Evolutionary conservation across 2,797 vertebrate species (phyloP), one percentile per base, ranked within the genome.

Genomic region (Oryzias dopingdopingensis): DNA sequence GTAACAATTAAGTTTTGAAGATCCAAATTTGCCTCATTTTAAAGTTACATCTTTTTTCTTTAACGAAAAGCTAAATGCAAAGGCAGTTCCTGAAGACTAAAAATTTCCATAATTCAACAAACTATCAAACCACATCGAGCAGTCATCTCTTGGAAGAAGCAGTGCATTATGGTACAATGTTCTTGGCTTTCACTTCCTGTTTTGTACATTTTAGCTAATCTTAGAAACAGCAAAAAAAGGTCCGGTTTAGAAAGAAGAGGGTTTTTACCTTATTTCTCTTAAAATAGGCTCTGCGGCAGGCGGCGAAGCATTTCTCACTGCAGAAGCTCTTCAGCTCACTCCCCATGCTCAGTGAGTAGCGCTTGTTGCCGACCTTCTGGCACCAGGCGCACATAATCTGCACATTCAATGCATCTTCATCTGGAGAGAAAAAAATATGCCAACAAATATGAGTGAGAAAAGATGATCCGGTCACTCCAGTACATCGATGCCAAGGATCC

Each of bases 351-450:
- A 99, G 93, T 84, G 97, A 98, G 86, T 98, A 99, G 70, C 96
- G 95, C 75, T 98, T 98, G 83, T 98, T 94, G 52, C 96, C 96
- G 74, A 98, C 93, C 92, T 99, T 98, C 96, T 99, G 97, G 93
- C 97, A 99, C 96, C 96, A 99, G 84, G 96, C 97, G 81, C 97
- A 99, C 94, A 99, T 94, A 91, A 98, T 98, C 95, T 99, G 97
- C 89, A 98, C 92, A 81, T 93, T 97, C 91, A 94, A 94, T 86
- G 93, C 89, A 84, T 98, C 96, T 86, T 98, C 97, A 81, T 99
- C 97, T 98, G 82, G 85, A 64, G 46, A 48, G 56, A 49, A 14
- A 48, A 49, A 53, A n/a, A 67, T 16, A 17, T 41, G n/a, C n/a
- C 37, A 6, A 32, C 6, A 55, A 26, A 1, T 42, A n/a, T 29